Percentiles rank a stretch among this genome's conserved stretches.
Evolutionary conservation across 2,888 invertebrate species (phyloP).

Genomic region (Julus scanicus): DNA sequence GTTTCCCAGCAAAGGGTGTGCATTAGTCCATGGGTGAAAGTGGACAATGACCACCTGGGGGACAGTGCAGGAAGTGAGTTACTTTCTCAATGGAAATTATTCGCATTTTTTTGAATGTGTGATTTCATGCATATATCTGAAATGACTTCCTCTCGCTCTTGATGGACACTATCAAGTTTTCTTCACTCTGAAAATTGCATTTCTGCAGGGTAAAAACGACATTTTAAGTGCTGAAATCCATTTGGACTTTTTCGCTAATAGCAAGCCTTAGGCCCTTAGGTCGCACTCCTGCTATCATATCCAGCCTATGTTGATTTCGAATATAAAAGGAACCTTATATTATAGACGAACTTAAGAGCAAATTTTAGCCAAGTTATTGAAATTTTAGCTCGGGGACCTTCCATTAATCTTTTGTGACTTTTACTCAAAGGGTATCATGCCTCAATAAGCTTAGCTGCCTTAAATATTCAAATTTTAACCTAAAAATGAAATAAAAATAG

Average conservation of each 20-base stretch:
- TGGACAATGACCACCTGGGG: constrained; percentile 14
- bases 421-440: too few relatives aligned
- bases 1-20: neutral
- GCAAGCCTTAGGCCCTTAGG: neutral
- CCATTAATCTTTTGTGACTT: too few relatives aligned
- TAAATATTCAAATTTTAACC: too few relatives aligned
- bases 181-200: neutral
- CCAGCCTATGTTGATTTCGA: neutral
- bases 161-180: neutral
- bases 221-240: neutral
- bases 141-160: constrained; percentile 16
- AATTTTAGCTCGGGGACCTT: too few relatives aligned
- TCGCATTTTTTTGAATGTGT: constrained; percentile 13
- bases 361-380: neutral
- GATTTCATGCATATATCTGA: neutral
- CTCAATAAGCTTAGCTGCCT: too few relatives aligned
- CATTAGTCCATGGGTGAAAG: neutral
- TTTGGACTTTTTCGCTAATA: neutral
- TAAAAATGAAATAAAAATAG: too few relatives aligned
- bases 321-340: neutral
- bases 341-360: neutral
- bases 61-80: neutral
- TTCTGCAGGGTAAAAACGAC: neutral
- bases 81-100: neutral
- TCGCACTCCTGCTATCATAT: neutral